phyloP scores from a whole-genome alignment of 1,140 invertebrate genomes.

The Chlorops oryzae region DNA sequence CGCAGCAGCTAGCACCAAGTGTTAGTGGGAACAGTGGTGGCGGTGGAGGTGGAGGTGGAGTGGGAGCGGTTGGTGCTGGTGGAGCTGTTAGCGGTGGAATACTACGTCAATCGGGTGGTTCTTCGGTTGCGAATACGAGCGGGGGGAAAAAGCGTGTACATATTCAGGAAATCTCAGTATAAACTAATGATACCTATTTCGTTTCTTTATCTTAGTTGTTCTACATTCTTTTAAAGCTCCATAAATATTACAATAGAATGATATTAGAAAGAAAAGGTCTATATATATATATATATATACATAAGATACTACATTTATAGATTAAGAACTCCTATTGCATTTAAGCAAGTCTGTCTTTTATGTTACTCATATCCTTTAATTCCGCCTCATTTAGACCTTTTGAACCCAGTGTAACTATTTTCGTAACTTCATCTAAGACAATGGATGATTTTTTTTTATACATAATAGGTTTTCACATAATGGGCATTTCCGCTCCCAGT shows the following conservation, averaged over 20 bases:
- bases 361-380: too few species aligned
- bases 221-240: not conserved
- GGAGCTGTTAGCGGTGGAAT: conserved; percentile 49
- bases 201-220: conserved; percentile 1
- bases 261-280: not conserved
- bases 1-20: conserved; percentile 46
- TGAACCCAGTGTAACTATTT: too few species aligned
- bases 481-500: too few species aligned
- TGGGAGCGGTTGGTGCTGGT: too few species aligned
- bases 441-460: too few species aligned
- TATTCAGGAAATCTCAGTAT: conserved; percentile 82
- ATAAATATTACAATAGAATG: not conserved
- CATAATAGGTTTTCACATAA: too few species aligned
- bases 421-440: too few species aligned
- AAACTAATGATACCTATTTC: too few species aligned
- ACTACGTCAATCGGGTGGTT: conserved; percentile 53
- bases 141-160: conserved; percentile 78
- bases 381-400: too few species aligned
- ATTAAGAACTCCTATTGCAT: too few species aligned
- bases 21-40: conserved; percentile 41
- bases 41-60: not conserved
- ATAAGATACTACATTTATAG: conserved; percentile 3
- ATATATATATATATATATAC: conserved; percentile 4
- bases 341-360: too few species aligned
- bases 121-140: conserved; percentile 52